Conservation (phyloP, 1,140 invertebrate species). For the Bombus haemorrhoidalis region DNA sequence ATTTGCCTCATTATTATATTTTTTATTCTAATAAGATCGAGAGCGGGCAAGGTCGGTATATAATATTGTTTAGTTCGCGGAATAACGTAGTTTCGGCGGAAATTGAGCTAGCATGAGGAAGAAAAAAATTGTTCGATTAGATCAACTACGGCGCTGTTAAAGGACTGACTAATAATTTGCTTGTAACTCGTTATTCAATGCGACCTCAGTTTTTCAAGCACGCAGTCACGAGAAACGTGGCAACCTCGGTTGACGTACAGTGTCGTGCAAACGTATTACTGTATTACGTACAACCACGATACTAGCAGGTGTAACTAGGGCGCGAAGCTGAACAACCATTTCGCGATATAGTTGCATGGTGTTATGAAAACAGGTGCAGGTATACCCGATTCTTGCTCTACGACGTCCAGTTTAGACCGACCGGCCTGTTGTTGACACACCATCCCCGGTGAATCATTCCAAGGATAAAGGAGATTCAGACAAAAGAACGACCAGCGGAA, state of each 20-base stretch:
- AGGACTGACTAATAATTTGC: conserved; percentile 46
- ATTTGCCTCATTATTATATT: background rate
- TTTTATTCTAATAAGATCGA: background rate
- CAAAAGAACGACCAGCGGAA: conserved; percentile 34
- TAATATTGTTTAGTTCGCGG: background rate
- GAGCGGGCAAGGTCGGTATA: background rate
- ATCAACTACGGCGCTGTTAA: conserved; percentile 1
- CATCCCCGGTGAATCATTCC: conserved; percentile 45
- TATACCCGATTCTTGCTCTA: conserved; percentile 26
- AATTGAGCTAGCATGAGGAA: background rate
- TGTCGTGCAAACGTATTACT: conserved; percentile 53
- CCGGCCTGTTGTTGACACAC: conserved; percentile 21
- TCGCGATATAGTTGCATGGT: conserved; percentile 46
- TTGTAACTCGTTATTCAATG: conserved; percentile 36
- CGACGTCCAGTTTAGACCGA: background rate
- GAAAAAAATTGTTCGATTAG: background rate
- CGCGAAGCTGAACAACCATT: conserved; percentile 68
- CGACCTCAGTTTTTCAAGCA: conserved; percentile 53
- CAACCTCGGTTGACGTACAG: conserved; percentile 53
- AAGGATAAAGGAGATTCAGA: conserved; percentile 40
- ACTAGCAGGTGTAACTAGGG: conserved; percentile 71
- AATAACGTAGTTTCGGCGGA: too few species aligned
- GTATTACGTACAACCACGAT: conserved; percentile 52
- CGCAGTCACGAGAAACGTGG: conserved; percentile 43
- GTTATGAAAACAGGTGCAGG: conserved; percentile 58